Base-by-base conservation (phyloP, 1,140 invertebrate genomes). In the Procambarus clarkii region DNA sequence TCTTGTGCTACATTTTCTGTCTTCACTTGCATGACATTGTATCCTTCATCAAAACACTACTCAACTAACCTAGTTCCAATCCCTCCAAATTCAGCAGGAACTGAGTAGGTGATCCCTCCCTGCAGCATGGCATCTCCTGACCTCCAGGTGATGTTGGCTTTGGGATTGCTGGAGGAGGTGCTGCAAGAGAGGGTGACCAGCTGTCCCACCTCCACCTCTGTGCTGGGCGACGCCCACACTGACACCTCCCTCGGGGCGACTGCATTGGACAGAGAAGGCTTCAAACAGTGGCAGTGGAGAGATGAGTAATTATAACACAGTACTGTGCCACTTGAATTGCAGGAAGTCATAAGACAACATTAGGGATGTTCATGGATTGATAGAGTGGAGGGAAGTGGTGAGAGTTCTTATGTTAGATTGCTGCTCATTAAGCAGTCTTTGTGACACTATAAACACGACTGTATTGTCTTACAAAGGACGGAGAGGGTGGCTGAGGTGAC, bases 111-210 rank as follows among this genome's bases (percentile, higher is more conserved):
- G 34, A 45, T 60, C 21, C 50, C 34, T 34, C 48, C 15, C 13
- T 50, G 74, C 24, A 78, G 24, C 9, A 15, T 13, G 48, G 50
- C 48, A 24, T 74, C 76, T n/a, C 45, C 69, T 8, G 85, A 78
- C 15, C 45, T 87, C 85, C 85, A 87, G 71, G 85, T 87, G 85
- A 87, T 71, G 76, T 78, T 87, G 76, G 54, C 85, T 21, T 48
- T n/a, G 5, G 85, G 85, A n/a, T 44, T 24, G 76, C 85, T 87
- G 76, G 85, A 60, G n/a, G 85, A 87, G 74, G 76, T 48, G 13
- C 13, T 74, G 54, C 85, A 87, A 9, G 48, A 54, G 7, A 87
- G 24, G 9, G 4, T 87, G n/a, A 79, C 85, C 21, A 45, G 9
- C 18, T 46, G 54, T 8, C 85, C 85, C 46, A 46, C 71, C 3